Evolutionary conservation across 1,140 invertebrate species (phyloP), one percentile per base, ranked within the genome.

Genomic region (Scaptomyza hsui): DNA sequence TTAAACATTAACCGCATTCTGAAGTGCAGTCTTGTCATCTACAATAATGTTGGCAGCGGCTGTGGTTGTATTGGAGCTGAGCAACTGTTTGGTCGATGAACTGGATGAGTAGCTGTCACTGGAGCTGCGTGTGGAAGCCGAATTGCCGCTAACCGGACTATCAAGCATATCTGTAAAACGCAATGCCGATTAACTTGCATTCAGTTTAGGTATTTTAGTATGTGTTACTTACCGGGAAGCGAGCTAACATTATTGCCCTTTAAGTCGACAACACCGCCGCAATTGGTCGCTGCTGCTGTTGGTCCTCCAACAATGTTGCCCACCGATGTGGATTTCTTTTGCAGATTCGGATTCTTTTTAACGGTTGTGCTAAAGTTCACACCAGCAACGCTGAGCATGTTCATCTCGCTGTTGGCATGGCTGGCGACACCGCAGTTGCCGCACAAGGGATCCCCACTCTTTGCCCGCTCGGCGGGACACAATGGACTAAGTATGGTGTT

Each of bases 81-180:
- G 91, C 56, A 95, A 90, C 75, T 95, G 94, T 24, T 94, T 93
- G 1, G 95, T 95, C 37, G 95, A 95, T 6, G 94, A 95, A 48
- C 94, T 94, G 10, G 95, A 95, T 73, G 94, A 95, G 91, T 95
- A 95, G 83, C 95, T 95, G 76, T 96, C 95, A 49, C 94, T 94
- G 52, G 95, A 95, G 69, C 94, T 95, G 52, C 95, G 93, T 65
- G 94, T 94, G 72, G 94, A 95, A 1, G 94, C 93, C 21, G 91
- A 89, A 53, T 91, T 91, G 1, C 85, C 90, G 48, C 94, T 94
- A 32, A 95, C 90, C 2, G 95, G 95, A 13, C 94, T 95, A 47
- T 94, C 94, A 76, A 92, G 49, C 89, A 90, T 91, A 42, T 89
- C 89, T 91, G 41, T n/a, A n/a, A n/a, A n/a, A n/a, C n/a, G n/a